A percentile compares a stretch with the other conserved stretches of the same genome.
These are phyloP conservation scores for Amphipoea lucens DNA, from an alignment of 2,888 invertebrate genomes.

Conservation along the genomic window DNA sequence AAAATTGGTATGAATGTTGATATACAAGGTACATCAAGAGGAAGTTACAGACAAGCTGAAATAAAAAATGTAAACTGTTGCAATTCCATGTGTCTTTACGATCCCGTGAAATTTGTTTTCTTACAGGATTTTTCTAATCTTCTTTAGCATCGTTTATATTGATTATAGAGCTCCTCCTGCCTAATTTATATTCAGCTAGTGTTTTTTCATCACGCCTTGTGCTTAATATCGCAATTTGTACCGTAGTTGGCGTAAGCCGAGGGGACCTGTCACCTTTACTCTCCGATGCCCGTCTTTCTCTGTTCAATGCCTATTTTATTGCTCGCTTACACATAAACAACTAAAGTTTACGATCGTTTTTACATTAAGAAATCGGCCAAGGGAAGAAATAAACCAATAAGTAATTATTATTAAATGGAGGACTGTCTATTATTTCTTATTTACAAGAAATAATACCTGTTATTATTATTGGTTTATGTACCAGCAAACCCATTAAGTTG, in stretches of 20 bases:
- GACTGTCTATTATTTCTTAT: slow-evolving; percentile 62
- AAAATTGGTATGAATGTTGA: neutral
- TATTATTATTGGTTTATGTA: neutral
- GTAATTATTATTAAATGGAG: slow-evolving; percentile 57
- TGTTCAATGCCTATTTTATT: slow-evolving; percentile 84
- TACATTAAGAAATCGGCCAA: slow-evolving; percentile 77
- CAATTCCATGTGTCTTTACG: slow-evolving; percentile 79
- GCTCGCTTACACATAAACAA: slow-evolving; percentile 84
- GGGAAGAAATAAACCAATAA: slow-evolving; percentile 77
- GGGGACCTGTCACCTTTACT: slow-evolving; percentile 88
- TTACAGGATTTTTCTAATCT: slow-evolving; percentile 90
- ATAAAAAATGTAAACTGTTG: slow-evolving; percentile 37
- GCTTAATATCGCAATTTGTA: slow-evolving; percentile 90
- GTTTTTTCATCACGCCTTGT: slow-evolving; percentile 91
- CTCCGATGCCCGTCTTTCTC: slow-evolving; percentile 82
- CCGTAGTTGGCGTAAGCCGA: slow-evolving; percentile 89
- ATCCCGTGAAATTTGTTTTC: slow-evolving; percentile 88
- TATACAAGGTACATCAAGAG: slow-evolving; percentile 15
- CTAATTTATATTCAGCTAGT: slow-evolving; percentile 91
- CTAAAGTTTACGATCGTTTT: slow-evolving; percentile 80
- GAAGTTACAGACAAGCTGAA: neutral
- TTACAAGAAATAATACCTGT: slow-evolving; percentile 61
- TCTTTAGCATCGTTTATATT: slow-evolving; percentile 91
- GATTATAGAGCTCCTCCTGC: slow-evolving; percentile 89
- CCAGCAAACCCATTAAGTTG: neutral